Percentiles rank a stretch among this genome's conserved stretches.
These are phyloP conservation scores for Scrobipalpa costella DNA, from an alignment of 2,888 invertebrate genomes.

Conservation along the genomic window DNA sequence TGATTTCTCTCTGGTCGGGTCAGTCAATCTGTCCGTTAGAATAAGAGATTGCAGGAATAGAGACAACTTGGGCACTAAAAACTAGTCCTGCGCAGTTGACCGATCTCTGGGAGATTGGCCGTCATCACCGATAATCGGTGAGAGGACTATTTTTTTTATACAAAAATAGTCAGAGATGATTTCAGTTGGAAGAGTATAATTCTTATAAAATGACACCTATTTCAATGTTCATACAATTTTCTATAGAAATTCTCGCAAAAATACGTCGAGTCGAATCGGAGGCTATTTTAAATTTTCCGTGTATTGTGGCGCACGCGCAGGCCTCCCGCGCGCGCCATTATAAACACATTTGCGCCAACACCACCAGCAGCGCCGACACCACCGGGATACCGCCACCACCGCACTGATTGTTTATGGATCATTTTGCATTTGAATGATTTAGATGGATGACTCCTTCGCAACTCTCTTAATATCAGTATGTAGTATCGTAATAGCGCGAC, in stretches of 20 bases:
- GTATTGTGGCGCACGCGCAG: neutral
- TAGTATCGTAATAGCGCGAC: too few relatives aligned
- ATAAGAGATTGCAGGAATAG: too few relatives aligned
- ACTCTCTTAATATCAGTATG: conserved; percentile 16
- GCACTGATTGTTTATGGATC: conserved; percentile 43
- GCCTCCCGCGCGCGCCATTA: conserved; percentile 29
- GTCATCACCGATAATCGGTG: too few relatives aligned
- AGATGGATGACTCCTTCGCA: conserved; percentile 44
- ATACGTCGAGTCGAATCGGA: neutral
- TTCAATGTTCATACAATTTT: neutral
- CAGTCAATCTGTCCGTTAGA: too few relatives aligned
- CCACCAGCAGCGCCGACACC: neutral
- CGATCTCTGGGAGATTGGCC: too few relatives aligned
- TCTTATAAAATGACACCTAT: neutral
- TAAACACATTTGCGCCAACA: conserved; percentile 53
- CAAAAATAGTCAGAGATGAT: neutral
- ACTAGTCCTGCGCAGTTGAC: too few relatives aligned
- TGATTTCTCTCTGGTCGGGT: too few relatives aligned
- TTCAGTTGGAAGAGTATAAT: neutral
- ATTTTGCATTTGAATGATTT: conserved; percentile 61
- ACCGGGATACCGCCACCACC: neutral
- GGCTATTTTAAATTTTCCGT: conserved; percentile 15
- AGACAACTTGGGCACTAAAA: too few relatives aligned
- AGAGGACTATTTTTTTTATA: too few relatives aligned
- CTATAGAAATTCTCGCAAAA: conserved; percentile 4